These are phyloP conservation scores for Drosophila parvula DNA, from an alignment of 1,140 invertebrate species.

Conservation along the genomic window DNA sequence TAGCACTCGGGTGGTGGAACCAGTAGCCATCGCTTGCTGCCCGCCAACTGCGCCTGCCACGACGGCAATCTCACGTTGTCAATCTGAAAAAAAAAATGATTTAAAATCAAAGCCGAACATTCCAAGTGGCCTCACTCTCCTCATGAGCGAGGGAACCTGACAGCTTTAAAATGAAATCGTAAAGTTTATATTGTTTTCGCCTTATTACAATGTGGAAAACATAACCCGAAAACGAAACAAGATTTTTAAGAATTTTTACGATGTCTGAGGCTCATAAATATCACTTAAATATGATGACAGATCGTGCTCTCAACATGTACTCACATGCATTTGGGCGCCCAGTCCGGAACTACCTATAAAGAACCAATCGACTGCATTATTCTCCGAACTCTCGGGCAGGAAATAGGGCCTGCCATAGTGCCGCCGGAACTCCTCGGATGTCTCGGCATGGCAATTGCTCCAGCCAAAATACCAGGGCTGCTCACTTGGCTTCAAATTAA, in stretches of 20 bases:
- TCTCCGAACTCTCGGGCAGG: constrained; percentile 92
- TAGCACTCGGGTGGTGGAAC: constrained; percentile 95
- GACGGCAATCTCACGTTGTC: constrained; percentile 96
- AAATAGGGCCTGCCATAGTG: constrained; percentile 96
- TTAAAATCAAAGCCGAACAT: neutral
- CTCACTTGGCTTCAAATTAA: constrained; percentile 86
- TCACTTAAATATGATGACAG: too few species aligned
- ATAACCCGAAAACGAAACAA: neutral
- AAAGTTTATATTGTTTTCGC: neutral
- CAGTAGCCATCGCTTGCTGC: constrained; percentile 93
- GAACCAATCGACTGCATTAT: constrained; percentile 95
- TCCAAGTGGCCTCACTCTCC: neutral
- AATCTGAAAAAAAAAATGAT: constrained; percentile 86
- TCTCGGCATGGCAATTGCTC: constrained; percentile 95
- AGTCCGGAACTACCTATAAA: constrained; percentile 97
- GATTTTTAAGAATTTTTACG: neutral
- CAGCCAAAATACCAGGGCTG: constrained; percentile 95
- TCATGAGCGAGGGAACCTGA: neutral
- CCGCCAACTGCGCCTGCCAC: constrained; percentile 96
- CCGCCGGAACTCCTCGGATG: constrained; percentile 89
- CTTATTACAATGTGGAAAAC: neutral
- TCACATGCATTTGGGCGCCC: constrained; percentile 97
- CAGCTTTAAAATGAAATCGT: neutral
- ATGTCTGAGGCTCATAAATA: neutral
- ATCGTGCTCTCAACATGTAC: constrained; percentile 9